Conservation (phyloP, 2,888 invertebrate species). For the Aleiodes leptofemur region DNA sequence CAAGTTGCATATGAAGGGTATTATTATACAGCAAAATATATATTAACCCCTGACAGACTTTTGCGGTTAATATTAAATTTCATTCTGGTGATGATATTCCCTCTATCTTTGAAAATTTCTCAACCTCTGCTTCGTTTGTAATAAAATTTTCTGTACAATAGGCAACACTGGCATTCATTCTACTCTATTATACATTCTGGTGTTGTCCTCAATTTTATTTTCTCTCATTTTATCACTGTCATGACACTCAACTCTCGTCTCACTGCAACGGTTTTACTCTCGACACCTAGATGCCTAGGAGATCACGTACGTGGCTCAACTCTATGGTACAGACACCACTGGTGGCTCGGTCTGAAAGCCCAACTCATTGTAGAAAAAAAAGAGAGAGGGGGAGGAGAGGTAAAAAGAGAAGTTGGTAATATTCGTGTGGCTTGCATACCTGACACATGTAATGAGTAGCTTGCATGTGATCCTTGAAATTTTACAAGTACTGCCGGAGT, state of each 20-base stretch:
- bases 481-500: neutral
- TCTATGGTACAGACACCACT: neutral
- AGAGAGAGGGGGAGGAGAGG: neutral
- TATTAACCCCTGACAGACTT: neutral
- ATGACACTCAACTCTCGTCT: constrained; percentile 14
- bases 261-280: constrained; percentile 28
- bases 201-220: constrained; percentile 22
- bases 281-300: constrained; percentile 4
- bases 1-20: too few relatives aligned
- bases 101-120: neutral
- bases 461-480: neutral
- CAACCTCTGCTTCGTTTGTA: constrained; percentile 1
- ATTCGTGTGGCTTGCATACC: constrained; percentile 7
- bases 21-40: too few relatives aligned
- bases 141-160: constrained; percentile 10
- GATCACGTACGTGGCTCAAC: constrained; percentile 27
- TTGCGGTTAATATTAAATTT: constrained; percentile 20
- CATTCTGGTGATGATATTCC: constrained; percentile 20
- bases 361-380: constrained; percentile 1
- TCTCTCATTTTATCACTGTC: constrained; percentile 21
- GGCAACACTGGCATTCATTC: constrained; percentile 1
- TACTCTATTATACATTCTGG: constrained; percentile 10
- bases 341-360: constrained; percentile 13
- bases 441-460: constrained; percentile 22
- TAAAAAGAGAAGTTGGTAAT: constrained; percentile 12